Evolutionary conservation across 2,113 vertebrate genomes (phyloP).

Genomic region (Ceyx cyanopectus): DNA sequence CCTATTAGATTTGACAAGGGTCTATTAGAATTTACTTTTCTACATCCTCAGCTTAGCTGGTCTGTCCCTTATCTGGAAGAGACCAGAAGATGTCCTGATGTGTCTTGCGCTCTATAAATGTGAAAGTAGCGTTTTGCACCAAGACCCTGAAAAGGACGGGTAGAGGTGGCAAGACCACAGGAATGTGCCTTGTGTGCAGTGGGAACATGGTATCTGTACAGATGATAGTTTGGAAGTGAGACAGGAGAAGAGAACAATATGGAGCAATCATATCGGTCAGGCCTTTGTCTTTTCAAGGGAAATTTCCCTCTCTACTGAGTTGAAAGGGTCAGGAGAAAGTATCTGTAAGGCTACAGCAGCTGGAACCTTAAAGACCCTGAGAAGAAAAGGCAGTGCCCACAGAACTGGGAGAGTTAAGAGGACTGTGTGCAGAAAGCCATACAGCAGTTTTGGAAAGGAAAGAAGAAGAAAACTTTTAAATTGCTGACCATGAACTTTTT

Average conservation of each 20-base stretch:
- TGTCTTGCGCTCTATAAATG: background rate
- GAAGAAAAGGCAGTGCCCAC: background rate
- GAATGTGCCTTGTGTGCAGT: background rate
- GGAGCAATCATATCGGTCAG: background rate
- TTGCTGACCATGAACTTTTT: conserved; percentile 8
- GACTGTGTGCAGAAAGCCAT: background rate
- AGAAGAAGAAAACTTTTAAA: background rate
- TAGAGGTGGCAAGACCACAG: background rate
- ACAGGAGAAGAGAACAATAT: background rate
- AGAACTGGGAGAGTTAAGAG: background rate
- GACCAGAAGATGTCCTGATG: background rate
- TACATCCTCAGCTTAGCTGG: background rate
- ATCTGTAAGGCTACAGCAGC: background rate
- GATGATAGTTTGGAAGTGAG: background rate
- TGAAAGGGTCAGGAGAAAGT: background rate
- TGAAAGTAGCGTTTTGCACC: background rate
- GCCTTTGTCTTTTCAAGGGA: background rate
- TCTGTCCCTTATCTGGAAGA: background rate
- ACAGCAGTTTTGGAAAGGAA: background rate
- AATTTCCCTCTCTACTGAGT: background rate
- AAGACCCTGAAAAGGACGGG: background rate
- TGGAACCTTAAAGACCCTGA: background rate
- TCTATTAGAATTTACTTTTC: background rate
- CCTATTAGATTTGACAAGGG: background rate
- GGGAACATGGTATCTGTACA: background rate